A percentile compares a stretch with the other conserved stretches of the same genome.
phyloP scores from a whole-genome alignment of 2,113 vertebrate species.

The Salvelinus namaycush region DNA sequence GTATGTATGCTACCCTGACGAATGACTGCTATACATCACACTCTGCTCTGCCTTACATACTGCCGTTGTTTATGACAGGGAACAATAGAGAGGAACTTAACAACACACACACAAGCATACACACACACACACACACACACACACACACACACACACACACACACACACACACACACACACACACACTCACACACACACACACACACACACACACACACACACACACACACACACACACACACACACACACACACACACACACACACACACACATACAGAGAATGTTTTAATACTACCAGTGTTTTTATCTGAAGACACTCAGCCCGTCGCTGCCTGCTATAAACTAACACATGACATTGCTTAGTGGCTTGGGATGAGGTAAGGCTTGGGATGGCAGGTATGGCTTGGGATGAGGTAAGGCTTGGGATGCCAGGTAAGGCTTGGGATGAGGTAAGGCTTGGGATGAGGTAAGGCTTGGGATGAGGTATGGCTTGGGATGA shows the following conservation, averaged over 20 bases:
- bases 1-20: slow-evolving; percentile 8
- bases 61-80: not conserved
- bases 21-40: not conserved
- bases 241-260: too few species aligned
- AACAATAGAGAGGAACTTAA: not conserved
- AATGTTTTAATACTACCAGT: not conserved
- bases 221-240: too few species aligned
- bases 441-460: too few species aligned
- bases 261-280: too few species aligned
- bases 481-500: too few species aligned
- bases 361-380: slow-evolving; percentile 10
- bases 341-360: slow-evolving; percentile 20
- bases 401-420: not conserved
- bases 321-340: not conserved
- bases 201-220: too few species aligned
- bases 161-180: not conserved
- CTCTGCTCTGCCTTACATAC: not conserved
- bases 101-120: not conserved
- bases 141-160: too few species aligned
- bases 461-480: too few species aligned
- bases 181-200: too few species aligned
- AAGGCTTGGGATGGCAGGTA: slow-evolving; percentile 3
- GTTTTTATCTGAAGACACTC: not conserved
- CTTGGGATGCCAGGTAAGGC: too few species aligned
- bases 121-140: not conserved